Evolutionary conservation across 2,797 vertebrate genomes (phyloP).

Genomic region (Sebastes trivittatus): DNA sequence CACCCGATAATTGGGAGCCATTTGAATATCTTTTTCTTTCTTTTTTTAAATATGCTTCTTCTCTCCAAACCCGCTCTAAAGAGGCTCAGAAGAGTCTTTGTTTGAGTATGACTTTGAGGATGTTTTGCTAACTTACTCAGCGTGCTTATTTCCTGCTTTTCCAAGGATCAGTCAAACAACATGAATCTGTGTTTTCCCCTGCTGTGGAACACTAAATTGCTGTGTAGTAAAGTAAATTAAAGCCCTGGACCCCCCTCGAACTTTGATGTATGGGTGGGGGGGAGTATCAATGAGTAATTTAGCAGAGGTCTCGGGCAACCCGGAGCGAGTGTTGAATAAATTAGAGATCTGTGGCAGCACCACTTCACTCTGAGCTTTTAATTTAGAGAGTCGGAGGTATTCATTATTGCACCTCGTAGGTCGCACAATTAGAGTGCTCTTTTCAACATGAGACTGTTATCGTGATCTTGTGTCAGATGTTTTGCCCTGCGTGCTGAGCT

Average conservation of each 20-base stretch:
- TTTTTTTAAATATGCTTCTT: not conserved
- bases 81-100: constrained; percentile 11
- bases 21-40: not conserved
- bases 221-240: constrained; percentile 61
- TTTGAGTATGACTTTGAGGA: constrained; percentile 34
- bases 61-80: not conserved
- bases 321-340: constrained; percentile 37
- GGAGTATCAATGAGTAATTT: constrained; percentile 53
- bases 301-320: constrained; percentile 22
- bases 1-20: not conserved
- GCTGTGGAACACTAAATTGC: constrained; percentile 63
- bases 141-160: constrained; percentile 66
- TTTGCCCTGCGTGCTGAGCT: not conserved
- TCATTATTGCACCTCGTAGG: constrained; percentile 37
- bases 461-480: not conserved
- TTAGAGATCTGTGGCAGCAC: constrained; percentile 50
- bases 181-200: constrained; percentile 48
- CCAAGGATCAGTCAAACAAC: constrained; percentile 52
- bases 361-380: constrained; percentile 42
- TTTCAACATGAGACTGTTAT: not conserved
- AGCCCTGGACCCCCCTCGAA: constrained; percentile 53
- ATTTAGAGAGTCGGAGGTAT: constrained; percentile 29
- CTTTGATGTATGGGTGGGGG: constrained; percentile 32
- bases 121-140: constrained; percentile 55
- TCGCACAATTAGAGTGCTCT: not conserved